Evolutionary conservation across 2,888 invertebrate genomes (phyloP), one percentile per base, ranked within the genome.

Genomic region (Agrilus biguttatus): DNA sequence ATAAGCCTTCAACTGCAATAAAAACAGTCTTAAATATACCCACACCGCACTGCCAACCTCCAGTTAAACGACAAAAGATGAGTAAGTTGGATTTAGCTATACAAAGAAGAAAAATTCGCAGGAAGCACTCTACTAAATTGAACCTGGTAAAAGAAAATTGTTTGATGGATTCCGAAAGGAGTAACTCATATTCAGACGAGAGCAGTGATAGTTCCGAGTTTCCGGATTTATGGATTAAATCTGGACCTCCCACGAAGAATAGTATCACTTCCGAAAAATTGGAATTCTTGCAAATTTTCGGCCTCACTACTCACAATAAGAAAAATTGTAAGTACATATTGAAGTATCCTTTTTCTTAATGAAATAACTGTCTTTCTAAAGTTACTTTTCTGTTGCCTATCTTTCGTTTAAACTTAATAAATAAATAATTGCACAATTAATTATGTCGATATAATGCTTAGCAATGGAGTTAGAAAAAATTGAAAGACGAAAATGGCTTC

Each of bases 201-300:
- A 65, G 69, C 2, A 67, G 69, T 43, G 64, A 71, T 36, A 64
- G 65, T 43, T 61, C 69, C 48, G 74, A 75, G 47, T 43, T 48
- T 12, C 40, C 57, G 13, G 62, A 66, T 51, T 54, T 70, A n/a
- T 68, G 67, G 61, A 74, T 80, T 19, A 75, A 74, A 37, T 71
- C 74, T 49, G 73, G 67, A 44, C 69, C 67, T 45, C 72, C 72
- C 7, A 61, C 66, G n/a, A 68, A 70, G 49, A 59, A 67, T 14
- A 70, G 72, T 49, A 62, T 66, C 43, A 64, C 66, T 12, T 65
- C 70, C 28, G 66, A 69, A 39, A 75, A 83, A 58, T 58, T 74
- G 13, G 65, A 73, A 13, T 82, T 82, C 58, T 66, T 83, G 41
- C 70, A 75, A 21, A 67, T 72, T 50, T 75, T 82, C 48, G 74